These are phyloP conservation scores for Camelus bactrianus DNA, from an alignment of 2,113 vertebrate species.

Conservation along the genomic window DNA sequence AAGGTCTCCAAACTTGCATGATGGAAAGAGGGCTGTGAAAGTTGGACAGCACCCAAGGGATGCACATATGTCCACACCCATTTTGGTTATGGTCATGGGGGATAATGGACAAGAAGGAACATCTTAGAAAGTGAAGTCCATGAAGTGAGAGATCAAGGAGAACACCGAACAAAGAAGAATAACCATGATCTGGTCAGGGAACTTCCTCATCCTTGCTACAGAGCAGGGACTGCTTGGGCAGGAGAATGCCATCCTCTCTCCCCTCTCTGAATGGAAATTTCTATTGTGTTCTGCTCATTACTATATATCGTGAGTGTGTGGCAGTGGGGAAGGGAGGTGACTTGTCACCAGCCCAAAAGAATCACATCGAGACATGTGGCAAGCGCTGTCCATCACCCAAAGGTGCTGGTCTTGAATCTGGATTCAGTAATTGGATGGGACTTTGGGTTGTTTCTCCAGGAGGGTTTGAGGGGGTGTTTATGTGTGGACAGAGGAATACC, in stretches of 20 bases:
- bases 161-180: neutral
- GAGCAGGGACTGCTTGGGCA: neutral
- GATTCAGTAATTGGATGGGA: neutral
- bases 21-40: neutral
- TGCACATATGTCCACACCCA: accelerated
- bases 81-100: neutral
- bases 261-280: neutral
- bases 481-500: neutral
- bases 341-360: neutral
- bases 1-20: neutral
- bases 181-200: neutral
- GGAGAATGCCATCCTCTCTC: no score
- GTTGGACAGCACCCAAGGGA: neutral
- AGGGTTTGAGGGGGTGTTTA: neutral
- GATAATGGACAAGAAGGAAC: neutral
- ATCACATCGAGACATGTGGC: neutral
- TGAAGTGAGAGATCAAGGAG: neutral
- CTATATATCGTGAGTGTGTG: no score
- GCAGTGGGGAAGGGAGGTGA: neutral
- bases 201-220: neutral
- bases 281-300: neutral
- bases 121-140: neutral
- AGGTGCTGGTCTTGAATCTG: neutral
- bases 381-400: neutral
- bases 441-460: neutral